Evolutionary conservation across 2,888 invertebrate genomes (phyloP), one percentile per base, ranked within the genome.

Genomic region (Perithous albicinctus): DNA sequence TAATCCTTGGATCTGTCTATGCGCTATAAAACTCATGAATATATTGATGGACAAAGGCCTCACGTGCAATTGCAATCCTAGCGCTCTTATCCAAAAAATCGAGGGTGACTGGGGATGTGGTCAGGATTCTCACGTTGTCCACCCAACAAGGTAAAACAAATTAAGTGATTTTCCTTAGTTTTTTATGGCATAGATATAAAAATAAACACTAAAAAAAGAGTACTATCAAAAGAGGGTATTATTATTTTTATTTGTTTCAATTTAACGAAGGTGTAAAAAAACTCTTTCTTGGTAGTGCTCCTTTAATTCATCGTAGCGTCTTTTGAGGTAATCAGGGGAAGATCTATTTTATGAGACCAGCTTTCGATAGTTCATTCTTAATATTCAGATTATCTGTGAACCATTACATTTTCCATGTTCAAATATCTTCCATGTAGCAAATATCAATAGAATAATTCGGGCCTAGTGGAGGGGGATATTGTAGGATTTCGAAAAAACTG

Each of bases 1-100:
- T 1, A 90, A 90, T 76, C 90, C 90, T 1, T 90, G 90, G 90
- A 88, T 86, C 5, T 90, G 90, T 26, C 61, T 89, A 1, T 90
- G 90, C 67, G 86, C 85, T 0, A 80, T 63, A 0, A 88, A 86
- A 54, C 77, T 90, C 3, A 78, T 84, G 2, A 80, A 84, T n/a
- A 85, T 87, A 6, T 59, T 90, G 56, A 74, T 87, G 5, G 48
- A 84, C 0, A 85, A 86, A 7, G 10, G 69, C 0, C 85, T 90
- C 15, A 74, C 63, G 1, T 89, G 89, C 80, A 77, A 88, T 10
- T 82, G 80, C 15, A 74, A 84, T 43, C 78, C 88, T 20, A 41
- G 84, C 6, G 54, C 23, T n/a, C 69, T 85, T 4, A 10, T 85
- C 0, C 35, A 70, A 2, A 67, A 66, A 8, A 61, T 59, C 29